phyloP scores from a whole-genome alignment of 1,140 invertebrate genomes.

The Melipona quadrifasciata region DNA sequence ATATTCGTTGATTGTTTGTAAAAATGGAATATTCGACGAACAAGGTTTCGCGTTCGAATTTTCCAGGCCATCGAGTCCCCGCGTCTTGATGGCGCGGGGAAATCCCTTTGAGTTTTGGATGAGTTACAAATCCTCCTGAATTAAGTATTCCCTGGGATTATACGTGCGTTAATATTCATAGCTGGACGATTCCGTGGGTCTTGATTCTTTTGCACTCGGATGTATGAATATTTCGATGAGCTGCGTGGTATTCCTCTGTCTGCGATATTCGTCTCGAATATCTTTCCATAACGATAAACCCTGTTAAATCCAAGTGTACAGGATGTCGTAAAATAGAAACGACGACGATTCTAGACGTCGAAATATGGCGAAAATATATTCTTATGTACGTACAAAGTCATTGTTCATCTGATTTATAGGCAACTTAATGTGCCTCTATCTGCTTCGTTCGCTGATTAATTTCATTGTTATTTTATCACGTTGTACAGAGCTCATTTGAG shows the following conservation, averaged over 20 bases:
- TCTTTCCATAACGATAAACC: background rate
- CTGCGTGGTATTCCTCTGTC: background rate
- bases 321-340: too few relatives aligned
- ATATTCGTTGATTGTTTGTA: background rate
- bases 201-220: background rate
- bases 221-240: background rate
- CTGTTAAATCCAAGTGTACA: background rate
- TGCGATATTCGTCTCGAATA: background rate
- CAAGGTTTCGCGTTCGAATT: background rate
- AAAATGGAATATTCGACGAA: background rate
- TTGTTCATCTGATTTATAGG: too few relatives aligned
- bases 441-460: too few relatives aligned
- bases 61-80: background rate
- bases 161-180: background rate
- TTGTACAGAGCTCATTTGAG: too few relatives aligned
- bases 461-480: too few relatives aligned
- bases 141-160: background rate
- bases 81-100: background rate
- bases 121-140: background rate
- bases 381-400: too few relatives aligned
- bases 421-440: too few relatives aligned
- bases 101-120: background rate
- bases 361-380: too few relatives aligned
- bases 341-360: too few relatives aligned
- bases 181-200: background rate